phyloP scores from a whole-genome alignment of 2,888 invertebrate genomes.

The Pollenia angustigena region DNA sequence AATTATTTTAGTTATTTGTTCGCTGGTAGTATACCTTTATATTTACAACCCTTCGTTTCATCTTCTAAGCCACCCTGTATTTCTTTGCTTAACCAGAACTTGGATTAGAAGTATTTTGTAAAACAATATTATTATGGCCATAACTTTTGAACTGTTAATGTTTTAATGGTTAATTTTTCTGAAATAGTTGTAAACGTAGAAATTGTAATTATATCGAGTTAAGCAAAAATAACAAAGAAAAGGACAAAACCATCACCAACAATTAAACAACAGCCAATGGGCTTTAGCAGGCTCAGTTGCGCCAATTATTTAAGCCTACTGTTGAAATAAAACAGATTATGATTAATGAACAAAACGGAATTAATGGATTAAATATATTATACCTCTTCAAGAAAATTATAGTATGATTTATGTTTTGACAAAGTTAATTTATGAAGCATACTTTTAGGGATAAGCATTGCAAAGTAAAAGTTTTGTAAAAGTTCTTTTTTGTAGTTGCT shows the following conservation, averaged over 20 bases:
- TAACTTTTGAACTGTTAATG: slow-evolving; percentile 6
- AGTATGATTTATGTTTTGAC: background rate
- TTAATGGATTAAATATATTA: background rate
- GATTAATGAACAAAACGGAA: background rate
- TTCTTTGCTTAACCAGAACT: background rate
- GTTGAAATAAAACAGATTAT: slow-evolving; percentile 10
- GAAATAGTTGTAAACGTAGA: background rate
- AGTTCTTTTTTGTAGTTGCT: too few relatives aligned
- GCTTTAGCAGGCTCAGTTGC: slow-evolving; percentile 11
- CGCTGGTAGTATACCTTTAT: too few relatives aligned
- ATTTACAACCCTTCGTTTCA: too few relatives aligned
- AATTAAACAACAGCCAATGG: slow-evolving; percentile 29
- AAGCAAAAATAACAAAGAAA: background rate
- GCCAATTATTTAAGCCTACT: background rate
- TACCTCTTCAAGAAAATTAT: background rate
- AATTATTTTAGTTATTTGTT: too few relatives aligned
- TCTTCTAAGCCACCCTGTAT: too few relatives aligned
- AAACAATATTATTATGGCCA: slow-evolving; percentile 11
- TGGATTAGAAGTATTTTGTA: slow-evolving; percentile 16
- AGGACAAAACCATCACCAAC: background rate
- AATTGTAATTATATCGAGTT: background rate
- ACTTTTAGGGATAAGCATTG: background rate
- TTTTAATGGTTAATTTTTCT: slow-evolving; percentile 33
- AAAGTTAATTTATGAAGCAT: background rate
- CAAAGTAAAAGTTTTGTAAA: too few relatives aligned